These are phyloP conservation scores for Prosapia bicincta DNA, from an alignment of 2,888 invertebrate genomes.

Conservation along the genomic window DNA sequence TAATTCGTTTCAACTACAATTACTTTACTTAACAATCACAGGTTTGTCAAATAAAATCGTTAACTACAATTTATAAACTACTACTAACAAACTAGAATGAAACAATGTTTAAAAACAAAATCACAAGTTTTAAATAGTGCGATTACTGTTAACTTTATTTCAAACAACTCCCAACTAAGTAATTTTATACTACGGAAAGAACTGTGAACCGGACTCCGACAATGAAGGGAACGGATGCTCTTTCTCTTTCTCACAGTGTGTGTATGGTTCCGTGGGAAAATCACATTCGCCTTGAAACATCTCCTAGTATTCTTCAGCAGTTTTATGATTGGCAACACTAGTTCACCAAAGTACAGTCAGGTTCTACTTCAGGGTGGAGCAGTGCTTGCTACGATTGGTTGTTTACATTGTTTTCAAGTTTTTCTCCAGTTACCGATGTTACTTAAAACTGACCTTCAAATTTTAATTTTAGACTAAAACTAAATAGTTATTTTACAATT, in stretches of 20 bases:
- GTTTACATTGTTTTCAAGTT: not conserved
- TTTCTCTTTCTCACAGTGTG: constrained; percentile 38
- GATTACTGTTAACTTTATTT: not conserved
- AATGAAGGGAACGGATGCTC: constrained; percentile 39
- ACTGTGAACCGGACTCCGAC: constrained; percentile 21
- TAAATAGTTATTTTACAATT: not conserved
- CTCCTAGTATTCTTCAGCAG: constrained; percentile 32
- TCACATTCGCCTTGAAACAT: constrained; percentile 36
- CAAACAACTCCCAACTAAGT: constrained; percentile 2
- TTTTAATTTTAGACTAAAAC: not conserved
- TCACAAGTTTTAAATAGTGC: not conserved
- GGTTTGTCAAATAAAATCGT: not conserved
- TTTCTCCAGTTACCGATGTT: not conserved
- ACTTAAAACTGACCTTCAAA: not conserved
- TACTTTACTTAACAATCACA: too few relatives aligned
- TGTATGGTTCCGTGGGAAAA: constrained; percentile 38
- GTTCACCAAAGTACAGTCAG: constrained; percentile 17
- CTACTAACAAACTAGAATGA: not conserved
- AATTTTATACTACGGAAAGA: not conserved
- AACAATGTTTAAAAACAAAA: not conserved
- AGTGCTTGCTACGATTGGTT: not conserved
- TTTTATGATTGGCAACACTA: constrained; percentile 32
- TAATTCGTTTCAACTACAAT: too few relatives aligned
- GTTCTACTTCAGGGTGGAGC: not conserved
- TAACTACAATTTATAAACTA: not conserved